Base-by-base conservation (phyloP, 1,140 invertebrate genomes). In the Cepaea nemoralis region DNA sequence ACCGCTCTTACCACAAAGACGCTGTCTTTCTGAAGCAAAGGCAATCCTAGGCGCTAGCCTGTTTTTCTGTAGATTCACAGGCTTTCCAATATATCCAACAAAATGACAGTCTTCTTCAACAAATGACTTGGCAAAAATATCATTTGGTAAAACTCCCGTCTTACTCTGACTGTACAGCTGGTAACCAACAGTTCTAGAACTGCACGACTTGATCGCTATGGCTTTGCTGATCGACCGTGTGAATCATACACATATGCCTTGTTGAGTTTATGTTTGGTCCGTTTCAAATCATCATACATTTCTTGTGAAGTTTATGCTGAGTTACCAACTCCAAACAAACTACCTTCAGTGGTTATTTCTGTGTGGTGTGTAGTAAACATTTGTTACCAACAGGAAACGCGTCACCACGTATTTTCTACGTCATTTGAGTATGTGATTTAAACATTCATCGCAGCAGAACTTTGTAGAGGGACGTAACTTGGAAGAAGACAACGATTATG, bases 251-350 rank as follows among this genome's bases (percentile, higher is more conserved):
- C 37, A 40, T 71, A 40, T 6, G 69, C 19, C 31, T 71, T 71
- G 35, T 35, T 76, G 6, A 50, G 73, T 16, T 50, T 76, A n/a
- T 24, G 35, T 39, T 22, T 10, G 0, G 73, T n/a, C 31, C 40
- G 19, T 22, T 45, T 45, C 12, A 55, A 50, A n/a, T 76, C 73
- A 50, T 76, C 45, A 50, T 45, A 76, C 42, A 76, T 76, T 50
- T 76, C 48, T 45, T 35, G n/a, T 19, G 12, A 42, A 76, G 3
- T 50, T n/a, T 76, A 50, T 76, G 31, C 31, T 22, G 42, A 40
- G 37, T 45, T 12, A 76, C 45, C 42, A 35, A 14, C 27, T n/a
- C 12, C 27, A 39, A 24, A 50, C 35, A 66, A 35, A 63, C 24
- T 33, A 45, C 8, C 19, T 45, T 45, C 19, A 45, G 42, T 45